Conservation (phyloP, 2,113 vertebrate genomes). For the Condylura cristata region DNA sequence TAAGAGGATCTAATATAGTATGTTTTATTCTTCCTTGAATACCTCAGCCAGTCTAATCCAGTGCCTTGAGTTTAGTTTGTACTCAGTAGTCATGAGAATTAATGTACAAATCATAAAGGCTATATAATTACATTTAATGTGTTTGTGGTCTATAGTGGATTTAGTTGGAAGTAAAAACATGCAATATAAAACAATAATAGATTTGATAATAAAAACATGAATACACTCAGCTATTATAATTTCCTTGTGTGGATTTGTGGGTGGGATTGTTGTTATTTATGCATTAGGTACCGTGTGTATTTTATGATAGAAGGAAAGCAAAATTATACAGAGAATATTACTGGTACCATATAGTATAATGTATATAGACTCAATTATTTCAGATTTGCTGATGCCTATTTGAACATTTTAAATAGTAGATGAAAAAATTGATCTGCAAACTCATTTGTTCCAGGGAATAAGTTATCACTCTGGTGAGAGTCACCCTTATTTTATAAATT, state of each 20-base stretch:
- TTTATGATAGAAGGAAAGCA: not conserved
- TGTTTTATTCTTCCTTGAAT: not conserved
- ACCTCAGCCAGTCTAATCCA: not conserved
- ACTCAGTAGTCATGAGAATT: not conserved
- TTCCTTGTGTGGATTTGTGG: not conserved
- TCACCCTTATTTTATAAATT: not conserved
- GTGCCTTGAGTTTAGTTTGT: not conserved
- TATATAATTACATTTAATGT: constrained; percentile 29
- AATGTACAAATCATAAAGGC: not conserved
- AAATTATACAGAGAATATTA: constrained; percentile 21
- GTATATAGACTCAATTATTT: not conserved
- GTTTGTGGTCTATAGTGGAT: not conserved
- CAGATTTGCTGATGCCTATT: not conserved
- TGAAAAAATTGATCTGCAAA: not conserved
- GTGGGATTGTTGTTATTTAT: not conserved
- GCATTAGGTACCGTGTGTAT: not conserved
- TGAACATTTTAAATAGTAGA: not conserved
- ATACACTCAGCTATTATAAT: constrained; percentile 30
- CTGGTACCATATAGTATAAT: not conserved
- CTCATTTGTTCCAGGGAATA: not conserved
- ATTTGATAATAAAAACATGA: not conserved
- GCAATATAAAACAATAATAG: not conserved
- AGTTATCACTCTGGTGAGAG: not conserved
- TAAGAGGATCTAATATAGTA: not conserved
- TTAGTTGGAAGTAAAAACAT: constrained; percentile 19